A percentile compares a stretch with the other conserved stretches of the same genome.
Conservation (phyloP, 2,888 invertebrate species). For the Stenodera caucasica region DNA sequence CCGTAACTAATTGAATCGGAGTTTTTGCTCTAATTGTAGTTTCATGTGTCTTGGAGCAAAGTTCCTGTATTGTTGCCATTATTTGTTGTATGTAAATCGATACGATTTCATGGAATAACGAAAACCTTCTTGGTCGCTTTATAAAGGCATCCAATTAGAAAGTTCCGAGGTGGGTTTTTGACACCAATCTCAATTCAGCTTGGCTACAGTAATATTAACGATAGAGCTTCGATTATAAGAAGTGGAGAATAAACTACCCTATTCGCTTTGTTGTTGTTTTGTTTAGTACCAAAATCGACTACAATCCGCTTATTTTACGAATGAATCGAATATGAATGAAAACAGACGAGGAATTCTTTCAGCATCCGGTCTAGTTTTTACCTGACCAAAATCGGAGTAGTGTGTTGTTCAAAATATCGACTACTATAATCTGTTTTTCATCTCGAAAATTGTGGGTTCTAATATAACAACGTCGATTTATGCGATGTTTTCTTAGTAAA, state of each 20-base stretch:
- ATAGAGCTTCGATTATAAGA: not conserved
- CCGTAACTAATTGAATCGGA: not conserved
- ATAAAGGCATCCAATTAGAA: slow-evolving; percentile 23
- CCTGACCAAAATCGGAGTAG: not conserved
- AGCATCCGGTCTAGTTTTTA: not conserved
- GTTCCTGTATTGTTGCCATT: not conserved
- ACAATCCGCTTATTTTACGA: slow-evolving; percentile 3
- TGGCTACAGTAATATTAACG: not conserved
- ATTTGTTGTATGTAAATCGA: slow-evolving; percentile 11
- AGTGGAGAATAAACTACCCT: not conserved
- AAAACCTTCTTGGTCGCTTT: slow-evolving; percentile 13
- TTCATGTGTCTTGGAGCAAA: not conserved
- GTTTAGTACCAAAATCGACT: not conserved
- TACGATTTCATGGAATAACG: slow-evolving; percentile 15
- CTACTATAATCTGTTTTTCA: not conserved
- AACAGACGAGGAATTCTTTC: not conserved
- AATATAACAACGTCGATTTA: not conserved
- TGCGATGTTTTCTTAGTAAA: not conserved
- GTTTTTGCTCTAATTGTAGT: not conserved
- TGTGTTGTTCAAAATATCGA: not conserved
- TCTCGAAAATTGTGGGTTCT: not conserved
- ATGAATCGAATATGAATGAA: not conserved
- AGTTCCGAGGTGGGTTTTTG: slow-evolving; percentile 22
- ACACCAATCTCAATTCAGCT: slow-evolving; percentile 14
- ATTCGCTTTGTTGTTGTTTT: not conserved